These are phyloP conservation scores for Hymenochirus boettgeri DNA, from an alignment of 2,113 vertebrate genomes.

Conservation along the genomic window DNA sequence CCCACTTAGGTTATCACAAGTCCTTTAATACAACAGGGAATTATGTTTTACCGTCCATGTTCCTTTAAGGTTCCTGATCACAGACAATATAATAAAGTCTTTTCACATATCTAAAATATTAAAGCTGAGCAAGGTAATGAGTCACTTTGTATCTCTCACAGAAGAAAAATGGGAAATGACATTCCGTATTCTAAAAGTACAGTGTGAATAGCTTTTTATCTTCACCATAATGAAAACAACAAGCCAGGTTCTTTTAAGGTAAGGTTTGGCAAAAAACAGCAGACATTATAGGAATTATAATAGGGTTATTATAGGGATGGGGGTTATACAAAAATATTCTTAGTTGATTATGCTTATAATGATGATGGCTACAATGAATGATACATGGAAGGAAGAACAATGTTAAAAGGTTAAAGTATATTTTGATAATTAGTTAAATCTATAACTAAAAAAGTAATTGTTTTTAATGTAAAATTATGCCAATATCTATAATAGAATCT, in stretches of 20 bases:
- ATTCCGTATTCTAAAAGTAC: conserved; percentile 43
- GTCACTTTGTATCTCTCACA: conserved; percentile 49
- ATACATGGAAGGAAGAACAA: conserved; percentile 5
- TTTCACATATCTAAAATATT: conserved; percentile 51
- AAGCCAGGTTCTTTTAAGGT: conserved; percentile 8
- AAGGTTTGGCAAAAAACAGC: not conserved
- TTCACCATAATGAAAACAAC: conserved; percentile 44
- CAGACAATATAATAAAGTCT: conserved; percentile 42
- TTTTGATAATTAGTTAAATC: conserved; percentile 15
- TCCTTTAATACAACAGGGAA: too few species aligned
- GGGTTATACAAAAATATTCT: conserved; percentile 4
- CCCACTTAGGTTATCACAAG: not conserved
- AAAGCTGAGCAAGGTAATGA: conserved; percentile 46
- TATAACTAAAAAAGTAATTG: not conserved
- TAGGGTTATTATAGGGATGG: not conserved
- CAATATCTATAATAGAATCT: conserved; percentile 10
- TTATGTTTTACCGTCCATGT: not conserved
- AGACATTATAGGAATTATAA: conserved; percentile 5
- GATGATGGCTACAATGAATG: conserved; percentile 25
- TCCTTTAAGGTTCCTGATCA: conserved; percentile 37
- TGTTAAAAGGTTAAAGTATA: conserved; percentile 7
- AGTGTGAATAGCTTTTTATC: conserved; percentile 34
- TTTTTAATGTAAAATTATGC: not conserved
- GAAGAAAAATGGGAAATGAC: conserved; percentile 51
- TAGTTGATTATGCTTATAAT: conserved; percentile 5